Base-by-base conservation (phyloP, 2,888 invertebrate species). In the Drosophila cognata region DNA sequence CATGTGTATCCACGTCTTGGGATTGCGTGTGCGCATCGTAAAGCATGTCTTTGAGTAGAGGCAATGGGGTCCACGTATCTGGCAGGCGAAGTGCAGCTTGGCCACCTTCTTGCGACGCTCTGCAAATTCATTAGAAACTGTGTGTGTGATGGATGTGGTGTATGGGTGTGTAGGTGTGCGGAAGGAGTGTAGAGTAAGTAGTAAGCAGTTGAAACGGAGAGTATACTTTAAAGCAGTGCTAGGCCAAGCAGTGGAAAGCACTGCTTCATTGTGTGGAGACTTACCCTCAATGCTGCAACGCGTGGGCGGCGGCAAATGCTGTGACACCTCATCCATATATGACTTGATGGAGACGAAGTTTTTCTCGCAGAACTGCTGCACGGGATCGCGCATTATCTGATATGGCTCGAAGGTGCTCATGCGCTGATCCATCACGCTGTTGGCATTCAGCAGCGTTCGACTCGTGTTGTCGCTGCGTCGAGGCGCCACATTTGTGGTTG, bases 361-460 rank as follows among this genome's bases (percentile, higher is more conserved):
- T 93, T 99, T 98, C 93, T 98, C 98, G 93, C 98, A 98, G 93
- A 99, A 99, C 93, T 98, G 98, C 91, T 98, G 98, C 48, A 99
- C 97, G 0, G 97, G 97, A 92, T 97, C 97, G 31, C 97, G 93
- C 97, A 97, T 97, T 50, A 93, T 93, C n/a, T 97, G 97, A 88
- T 96, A 97, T 5, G 97, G 97, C 93, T 97, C 97, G 93, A 97
- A 97, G 60, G 97, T 97, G 91, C 87, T 88, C 93, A 97, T 97
- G 71, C 97, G 94, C 93, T 95, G 94, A 74, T 94, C 93, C 74
- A 93, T 89, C 21, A 93, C 92, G 66, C 89, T 89, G 71, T 90
- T 88, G 71, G 94, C 94, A 91, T 95, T 96, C 66, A 96, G 94
- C 89, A 97, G 94, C 1, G 96, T 97, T 2, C 97, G 96, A 88